Base-by-base conservation (phyloP, 2,797 vertebrate genomes). In the Arrhamphus sclerolepis region DNA sequence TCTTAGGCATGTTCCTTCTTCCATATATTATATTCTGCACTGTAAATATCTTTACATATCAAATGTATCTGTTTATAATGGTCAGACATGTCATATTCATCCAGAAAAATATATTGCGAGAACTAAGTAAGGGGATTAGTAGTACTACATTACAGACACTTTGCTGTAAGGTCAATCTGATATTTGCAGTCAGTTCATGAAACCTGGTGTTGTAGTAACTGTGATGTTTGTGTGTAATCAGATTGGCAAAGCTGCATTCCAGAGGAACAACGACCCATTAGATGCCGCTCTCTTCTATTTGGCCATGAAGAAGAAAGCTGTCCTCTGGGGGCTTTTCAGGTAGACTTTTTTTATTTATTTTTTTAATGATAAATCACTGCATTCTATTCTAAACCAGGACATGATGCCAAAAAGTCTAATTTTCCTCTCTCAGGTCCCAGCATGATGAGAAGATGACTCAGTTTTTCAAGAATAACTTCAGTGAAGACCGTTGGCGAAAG, bases 391-490 rank as follows among this genome's bases (percentile, higher is more conserved):
- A 52, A 63, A 29, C 9, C 6, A 24, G 18, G 2, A 42, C 46
- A 29, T n/a, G 22, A 49, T 62, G 0, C 42, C 10, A 9, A 64
- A 61, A 14, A 65, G 11, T 73, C 50, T 63, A 7, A 5, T 53
- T 62, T 62, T 40, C 39, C 51, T 44, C 53, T 82, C 18, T 48
- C 82, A 99, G 98, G 83, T 98, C 98, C 74, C 97, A 98, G 80
- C 94, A 97, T 0, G 97, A 99, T 59, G 94, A 98, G 74, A 99
- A 98, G 91, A 99, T 99, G 98, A 98, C 98, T 56, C 89, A 93
- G 53, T 99, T 99, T 88, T 99, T 99, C 89, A 99, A 97, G 83
- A 96, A 98, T 83, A 98, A 98, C 89, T 99, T 99, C 91, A 94
- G 51, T 50, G 98, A 99, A 90, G 96, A 99, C 61, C 93, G 96